phyloP scores from a whole-genome alignment of 2,113 vertebrate species.

The Microcebus lehilahytsara region DNA sequence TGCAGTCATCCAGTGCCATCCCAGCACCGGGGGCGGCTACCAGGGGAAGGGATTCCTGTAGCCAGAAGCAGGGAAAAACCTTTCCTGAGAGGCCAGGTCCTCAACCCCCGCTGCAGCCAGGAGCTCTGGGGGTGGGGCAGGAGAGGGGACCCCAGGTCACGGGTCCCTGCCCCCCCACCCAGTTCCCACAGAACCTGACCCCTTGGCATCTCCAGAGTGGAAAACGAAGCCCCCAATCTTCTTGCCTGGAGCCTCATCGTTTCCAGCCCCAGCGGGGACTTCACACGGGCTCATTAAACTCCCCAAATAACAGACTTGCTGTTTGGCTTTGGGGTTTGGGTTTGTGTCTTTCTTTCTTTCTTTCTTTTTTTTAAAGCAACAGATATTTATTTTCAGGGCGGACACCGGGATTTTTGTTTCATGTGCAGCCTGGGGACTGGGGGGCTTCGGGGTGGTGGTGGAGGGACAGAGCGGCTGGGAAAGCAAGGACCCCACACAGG shows the following conservation, averaged over 20 bases:
- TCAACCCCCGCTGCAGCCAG: background rate
- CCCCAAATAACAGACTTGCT: slow-evolving; percentile 84
- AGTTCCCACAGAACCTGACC: slow-evolving; percentile 67
- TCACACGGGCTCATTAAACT: slow-evolving; percentile 82
- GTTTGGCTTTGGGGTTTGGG: slow-evolving; percentile 82
- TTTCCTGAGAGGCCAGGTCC: background rate
- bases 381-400: slow-evolving; percentile 82
- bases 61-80: fast-evolving
- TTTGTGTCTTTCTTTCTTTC: slow-evolving; percentile 60
- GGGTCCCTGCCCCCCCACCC: background rate
- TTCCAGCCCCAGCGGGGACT: slow-evolving; percentile 77
- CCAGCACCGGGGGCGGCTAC: fast-evolving
- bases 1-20: fast-evolving
- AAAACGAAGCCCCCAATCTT: slow-evolving; percentile 72
- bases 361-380: slow-evolving; percentile 74
- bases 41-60: fast-evolving
- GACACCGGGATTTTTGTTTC: slow-evolving; percentile 69
- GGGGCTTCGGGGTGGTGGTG: background rate
- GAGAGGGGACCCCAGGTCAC: slow-evolving; percentile 14
- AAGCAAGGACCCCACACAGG: fast-evolving
- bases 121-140: background rate
- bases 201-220: slow-evolving; percentile 48
- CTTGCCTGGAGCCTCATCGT: slow-evolving; percentile 75
- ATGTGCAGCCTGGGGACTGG: slow-evolving; percentile 35
- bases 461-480: background rate